Conservation (phyloP, 1,140 invertebrate species). For the Zophobas atratus region DNA sequence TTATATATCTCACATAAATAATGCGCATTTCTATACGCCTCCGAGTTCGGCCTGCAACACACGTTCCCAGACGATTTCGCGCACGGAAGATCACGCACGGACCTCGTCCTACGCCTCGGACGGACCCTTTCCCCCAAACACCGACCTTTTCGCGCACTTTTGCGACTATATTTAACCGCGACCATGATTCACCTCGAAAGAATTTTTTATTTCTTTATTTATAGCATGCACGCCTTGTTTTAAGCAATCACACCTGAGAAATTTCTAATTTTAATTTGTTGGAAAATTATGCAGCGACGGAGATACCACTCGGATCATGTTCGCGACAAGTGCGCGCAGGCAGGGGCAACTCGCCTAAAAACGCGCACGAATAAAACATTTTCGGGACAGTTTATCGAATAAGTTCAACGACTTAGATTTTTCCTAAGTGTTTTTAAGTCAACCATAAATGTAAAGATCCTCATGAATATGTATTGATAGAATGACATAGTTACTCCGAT, state of each 20-base stretch:
- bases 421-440: too few species aligned
- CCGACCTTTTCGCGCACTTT: conserved; percentile 1
- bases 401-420: too few species aligned
- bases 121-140: background rate
- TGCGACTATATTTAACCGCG: conserved; percentile 17
- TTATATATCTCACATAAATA: conserved; percentile 46
- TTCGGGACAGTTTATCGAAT: too few species aligned
- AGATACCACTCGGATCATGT: too few species aligned
- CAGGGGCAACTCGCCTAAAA: too few species aligned
- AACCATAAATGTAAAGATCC: too few species aligned
- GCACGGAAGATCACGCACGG: background rate
- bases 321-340: too few species aligned
- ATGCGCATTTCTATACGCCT: conserved; percentile 41
- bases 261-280: conserved; percentile 22
- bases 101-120: background rate
- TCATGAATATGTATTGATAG: too few species aligned
- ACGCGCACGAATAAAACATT: too few species aligned
- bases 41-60: background rate
- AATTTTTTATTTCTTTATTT: conserved; percentile 39
- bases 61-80: conserved; percentile 13
- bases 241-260: conserved; percentile 8
- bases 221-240: conserved; percentile 20
- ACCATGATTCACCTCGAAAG: conserved; percentile 20
- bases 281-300: conserved; percentile 3
- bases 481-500: too few species aligned